phyloP scores from a whole-genome alignment of 2,113 vertebrate species.

The Seriola rivoliana region DNA sequence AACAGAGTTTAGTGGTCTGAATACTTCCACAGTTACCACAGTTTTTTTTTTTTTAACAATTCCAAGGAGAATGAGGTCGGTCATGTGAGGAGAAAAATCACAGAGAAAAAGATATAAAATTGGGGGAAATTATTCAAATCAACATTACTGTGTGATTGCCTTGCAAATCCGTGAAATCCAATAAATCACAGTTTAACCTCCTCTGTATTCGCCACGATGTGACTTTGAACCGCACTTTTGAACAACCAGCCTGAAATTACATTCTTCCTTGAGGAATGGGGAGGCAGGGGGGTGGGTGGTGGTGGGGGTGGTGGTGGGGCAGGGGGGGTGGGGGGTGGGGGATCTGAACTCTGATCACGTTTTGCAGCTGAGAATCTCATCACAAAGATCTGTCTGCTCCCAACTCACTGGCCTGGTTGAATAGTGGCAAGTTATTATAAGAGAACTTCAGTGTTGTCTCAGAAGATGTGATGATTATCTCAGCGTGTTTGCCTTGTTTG shows the following conservation, averaged over 20 bases:
- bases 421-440: conserved; percentile 63
- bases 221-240: conserved; percentile 10
- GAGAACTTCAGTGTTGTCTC: conserved; percentile 59
- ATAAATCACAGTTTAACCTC: conserved; percentile 30
- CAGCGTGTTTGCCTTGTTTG: conserved; percentile 26
- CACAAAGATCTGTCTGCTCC: conserved; percentile 48
- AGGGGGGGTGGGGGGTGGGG: not conserved
- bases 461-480: conserved; percentile 60
- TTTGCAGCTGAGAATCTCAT: conserved; percentile 54
- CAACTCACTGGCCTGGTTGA: conserved; percentile 57
- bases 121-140: not conserved
- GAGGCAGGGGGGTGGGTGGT: too few relatives aligned
- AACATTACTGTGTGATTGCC: not conserved
- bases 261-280: not conserved
- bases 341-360: conserved; percentile 63
- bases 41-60: not conserved
- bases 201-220: conserved; percentile 8
- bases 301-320: too few relatives aligned
- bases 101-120: not conserved
- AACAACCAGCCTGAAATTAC: conserved; percentile 29
- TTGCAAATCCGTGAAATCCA: conserved; percentile 17
- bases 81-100: not conserved
- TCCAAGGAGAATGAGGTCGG: not conserved
- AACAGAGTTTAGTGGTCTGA: too few relatives aligned
- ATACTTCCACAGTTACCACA: not conserved